Conservation (phyloP, 1,140 invertebrate genomes). For the Heterodera schachtii region DNA sequence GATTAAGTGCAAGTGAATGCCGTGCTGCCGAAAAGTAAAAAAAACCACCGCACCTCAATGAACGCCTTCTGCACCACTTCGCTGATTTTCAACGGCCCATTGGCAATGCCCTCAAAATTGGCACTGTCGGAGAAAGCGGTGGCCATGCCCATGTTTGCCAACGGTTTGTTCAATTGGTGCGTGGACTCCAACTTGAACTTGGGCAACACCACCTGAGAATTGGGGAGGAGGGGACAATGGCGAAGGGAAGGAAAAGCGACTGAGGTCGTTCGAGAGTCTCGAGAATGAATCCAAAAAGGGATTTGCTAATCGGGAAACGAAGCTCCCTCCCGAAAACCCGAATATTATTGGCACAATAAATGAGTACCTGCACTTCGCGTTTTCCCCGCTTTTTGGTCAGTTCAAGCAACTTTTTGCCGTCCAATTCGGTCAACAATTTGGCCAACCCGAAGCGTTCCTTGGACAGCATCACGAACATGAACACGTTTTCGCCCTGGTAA, state of each 20-base stretch:
- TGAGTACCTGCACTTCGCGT: conserved; percentile 27
- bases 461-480: conserved; percentile 34
- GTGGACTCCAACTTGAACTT: conserved; percentile 42
- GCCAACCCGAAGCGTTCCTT: conserved; percentile 34
- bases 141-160: conserved; percentile 27
- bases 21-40: not conserved
- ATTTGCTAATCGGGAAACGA: too few relatives aligned
- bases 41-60: conserved; percentile 36
- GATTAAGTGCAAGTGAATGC: too few relatives aligned
- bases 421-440: conserved; percentile 28
- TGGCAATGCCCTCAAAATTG: conserved; percentile 27
- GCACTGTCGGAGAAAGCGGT: conserved; percentile 21
- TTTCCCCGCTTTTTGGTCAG: conserved; percentile 3
- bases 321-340: not conserved
- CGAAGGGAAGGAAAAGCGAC: not conserved
- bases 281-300: too few relatives aligned
- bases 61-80: conserved; percentile 38
- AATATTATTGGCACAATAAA: not conserved
- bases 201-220: conserved; percentile 27
- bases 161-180: conserved; percentile 14
- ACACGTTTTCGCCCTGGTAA: conserved; percentile 18
- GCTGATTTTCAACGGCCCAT: conserved; percentile 14
- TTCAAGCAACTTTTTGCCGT: conserved; percentile 20
- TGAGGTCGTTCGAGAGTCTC: not conserved
- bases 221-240: too few relatives aligned